Base-by-base conservation (phyloP, 2,888 invertebrate species). In the Andrena bicolor region DNA sequence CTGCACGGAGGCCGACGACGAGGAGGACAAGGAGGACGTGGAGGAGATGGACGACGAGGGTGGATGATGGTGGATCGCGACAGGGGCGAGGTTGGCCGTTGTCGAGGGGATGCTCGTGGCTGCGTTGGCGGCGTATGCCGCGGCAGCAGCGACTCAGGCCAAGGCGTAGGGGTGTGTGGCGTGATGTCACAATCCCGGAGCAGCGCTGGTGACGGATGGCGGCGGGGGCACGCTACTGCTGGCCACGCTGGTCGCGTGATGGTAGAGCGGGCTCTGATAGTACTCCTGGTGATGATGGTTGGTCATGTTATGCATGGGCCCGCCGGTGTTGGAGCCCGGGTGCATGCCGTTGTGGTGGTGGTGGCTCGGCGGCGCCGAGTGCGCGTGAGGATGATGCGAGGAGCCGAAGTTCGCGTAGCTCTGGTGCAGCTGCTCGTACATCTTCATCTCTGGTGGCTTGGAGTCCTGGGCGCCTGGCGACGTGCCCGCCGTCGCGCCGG, bases 121-220 rank as follows among this genome's bases (percentile, higher is more conserved):
- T 58, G 73, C 35, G 68, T 77, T 77, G 56, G 80, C 85, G 83
- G 76, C 86, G 60, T 86, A 87, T 1, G 87, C 87, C 87, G 87
- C 86, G n/a, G 74, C 87, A 7, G 91, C 91, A 84, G 91, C 92
- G 94, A 94, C 96, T 97, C 97, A 98, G 95, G 97, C 97, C 95
- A 97, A 95, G 90, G 98, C 97, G 93, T 98, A 98, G 83, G 93
- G 93, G 87, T 94, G 93, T 6, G 92, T 87, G 85, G 94, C 94
- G 93, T 93, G 94, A 95, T 98, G 98, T 98, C 98, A 98, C 97
- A 98, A 98, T 94, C 97, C 97, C 94, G 97, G 96, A 92, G 97
- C 96, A 83, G 96, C 94, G 58, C 83, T 84, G 0, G 87, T 86
- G 26, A 90, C 86, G 81, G 96, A 94, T 84, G 95, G 93, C 96